Base-by-base conservation (phyloP, 1,140 invertebrate genomes). In the Drosophila seguyi region DNA sequence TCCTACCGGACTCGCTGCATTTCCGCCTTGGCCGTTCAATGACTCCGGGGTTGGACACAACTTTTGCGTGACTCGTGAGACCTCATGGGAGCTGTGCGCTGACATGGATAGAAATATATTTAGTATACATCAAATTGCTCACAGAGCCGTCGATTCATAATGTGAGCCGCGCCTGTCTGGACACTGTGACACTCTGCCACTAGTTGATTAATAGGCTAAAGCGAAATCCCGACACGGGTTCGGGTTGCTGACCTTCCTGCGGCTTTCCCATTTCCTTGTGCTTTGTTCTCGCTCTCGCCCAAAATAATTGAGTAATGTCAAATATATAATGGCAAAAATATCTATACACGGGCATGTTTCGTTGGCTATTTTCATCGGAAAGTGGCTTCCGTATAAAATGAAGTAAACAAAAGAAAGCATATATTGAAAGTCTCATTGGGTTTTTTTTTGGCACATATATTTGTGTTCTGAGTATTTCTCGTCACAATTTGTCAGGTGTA, bases 151-250 rank as follows among this genome's bases (percentile, higher is more conserved):
- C 68, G 80, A 79, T 78, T 74, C 53, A 48, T 63, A 56, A 20
- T 75, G 39, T 60, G 36, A 59, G 77, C 71, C 81, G 41, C 82
- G 82, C 81, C 82, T 67, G 82, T 77, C 73, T 86, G 82, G 41
- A 60, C 59, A 47, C 8, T 63, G 66, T 61, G 59, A 61, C 63
- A 63, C 25, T 69, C 66, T 47, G 62, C 61, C 81, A 86, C 82
- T 81, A 78, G 67, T 85, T 85, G 81, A 85, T 85, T 86, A 85
- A 85, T 85, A 81, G 81, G 67, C 78, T 48, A 81, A 45, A 38
- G 18, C 36, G 59, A 55, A 59, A 58, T 38, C 39, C 34, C 47
- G 41, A 31, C 44, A 45, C 62, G 34, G 34, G 38, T 36, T 53
- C 63, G 65, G 82, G 78, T 84, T 71, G 73, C 73, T 86, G 82